A percentile compares a stretch with the other conserved stretches of the same genome.
phyloP scores from a whole-genome alignment of 30 jellyfish, hydroid and myxozoan species.

The Pelagia noctiluca region DNA sequence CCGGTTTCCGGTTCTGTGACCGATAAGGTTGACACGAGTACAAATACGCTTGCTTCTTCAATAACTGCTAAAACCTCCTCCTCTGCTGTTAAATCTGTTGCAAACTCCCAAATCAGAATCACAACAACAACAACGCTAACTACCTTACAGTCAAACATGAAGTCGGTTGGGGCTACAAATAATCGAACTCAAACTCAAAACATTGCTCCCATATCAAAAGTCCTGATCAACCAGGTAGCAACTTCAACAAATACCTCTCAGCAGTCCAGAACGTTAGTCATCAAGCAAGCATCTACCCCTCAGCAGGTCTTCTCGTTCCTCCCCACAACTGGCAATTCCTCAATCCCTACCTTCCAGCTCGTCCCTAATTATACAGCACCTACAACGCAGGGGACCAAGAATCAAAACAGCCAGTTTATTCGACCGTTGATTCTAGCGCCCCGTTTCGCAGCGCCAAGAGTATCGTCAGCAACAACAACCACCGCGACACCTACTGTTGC shows the following conservation, averaged over 20 bases:
- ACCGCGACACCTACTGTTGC: not conserved
- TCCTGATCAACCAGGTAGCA: not conserved
- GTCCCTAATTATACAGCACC: constrained; percentile 28
- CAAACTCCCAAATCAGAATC: not conserved
- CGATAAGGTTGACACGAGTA: no score
- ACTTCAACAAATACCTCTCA: constrained; percentile 35
- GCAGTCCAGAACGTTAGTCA: constrained; percentile 45
- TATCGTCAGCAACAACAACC: no score
- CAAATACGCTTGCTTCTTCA: no score
- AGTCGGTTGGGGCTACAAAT: constrained; percentile 1
- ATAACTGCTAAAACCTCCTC: constrained; percentile 40
- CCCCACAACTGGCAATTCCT: constrained; percentile 54
- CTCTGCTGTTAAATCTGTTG: constrained; percentile 11
- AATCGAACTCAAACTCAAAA: not conserved
- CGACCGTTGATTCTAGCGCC: constrained; percentile 68
- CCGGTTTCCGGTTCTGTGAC: no score
- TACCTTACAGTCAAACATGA: constrained; percentile 20
- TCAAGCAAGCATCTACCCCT: constrained; percentile 52
- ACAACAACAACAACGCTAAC: constrained; percentile 13
- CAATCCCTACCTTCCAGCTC: constrained; percentile 30
- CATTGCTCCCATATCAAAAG: not conserved
- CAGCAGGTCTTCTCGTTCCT: constrained; percentile 61
- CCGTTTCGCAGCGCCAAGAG: constrained; percentile 32
- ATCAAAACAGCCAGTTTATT: constrained; percentile 27
- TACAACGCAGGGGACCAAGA: constrained; percentile 1